phyloP scores from a whole-genome alignment of 2,888 invertebrate genomes.

The Zaprionus obscuricornis region DNA sequence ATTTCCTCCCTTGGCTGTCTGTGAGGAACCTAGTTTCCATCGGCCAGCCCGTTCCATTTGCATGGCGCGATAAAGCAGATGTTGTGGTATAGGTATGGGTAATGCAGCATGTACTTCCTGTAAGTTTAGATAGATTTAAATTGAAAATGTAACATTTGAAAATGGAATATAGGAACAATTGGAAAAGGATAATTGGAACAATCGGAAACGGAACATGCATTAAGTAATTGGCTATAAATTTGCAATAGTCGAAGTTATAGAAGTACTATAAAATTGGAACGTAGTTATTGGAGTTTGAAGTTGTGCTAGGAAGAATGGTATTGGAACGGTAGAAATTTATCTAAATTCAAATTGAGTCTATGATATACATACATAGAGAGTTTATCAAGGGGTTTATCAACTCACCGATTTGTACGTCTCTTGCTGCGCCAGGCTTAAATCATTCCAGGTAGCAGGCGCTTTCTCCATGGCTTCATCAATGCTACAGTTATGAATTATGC shows the following conservation, averaged over 20 bases:
- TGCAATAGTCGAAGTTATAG: too few relatives aligned
- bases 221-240: background rate
- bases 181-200: background rate
- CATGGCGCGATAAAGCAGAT: conserved; percentile 54
- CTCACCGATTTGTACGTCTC: conserved; percentile 57
- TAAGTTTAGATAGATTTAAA: background rate
- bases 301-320: background rate
- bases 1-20: conserved; percentile 14
- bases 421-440: conserved; percentile 31
- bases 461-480: conserved; percentile 61
- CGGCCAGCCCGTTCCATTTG: conserved; percentile 62
- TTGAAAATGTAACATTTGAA: background rate
- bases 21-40: conserved; percentile 43
- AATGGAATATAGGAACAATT: too few relatives aligned
- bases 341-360: background rate
- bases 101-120: conserved; percentile 57
- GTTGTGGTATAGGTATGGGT: conserved; percentile 60
- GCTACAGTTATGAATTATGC: conserved; percentile 66
- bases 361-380: background rate
- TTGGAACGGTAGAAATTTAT: background rate
- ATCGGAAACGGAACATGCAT: background rate
- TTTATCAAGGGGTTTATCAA: background rate
- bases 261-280: too few relatives aligned
- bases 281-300: background rate
- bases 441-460: conserved; percentile 41